These are phyloP conservation scores for Choloepus didactylus DNA, from an alignment of 2,797 vertebrate species.

Conservation along the genomic window DNA sequence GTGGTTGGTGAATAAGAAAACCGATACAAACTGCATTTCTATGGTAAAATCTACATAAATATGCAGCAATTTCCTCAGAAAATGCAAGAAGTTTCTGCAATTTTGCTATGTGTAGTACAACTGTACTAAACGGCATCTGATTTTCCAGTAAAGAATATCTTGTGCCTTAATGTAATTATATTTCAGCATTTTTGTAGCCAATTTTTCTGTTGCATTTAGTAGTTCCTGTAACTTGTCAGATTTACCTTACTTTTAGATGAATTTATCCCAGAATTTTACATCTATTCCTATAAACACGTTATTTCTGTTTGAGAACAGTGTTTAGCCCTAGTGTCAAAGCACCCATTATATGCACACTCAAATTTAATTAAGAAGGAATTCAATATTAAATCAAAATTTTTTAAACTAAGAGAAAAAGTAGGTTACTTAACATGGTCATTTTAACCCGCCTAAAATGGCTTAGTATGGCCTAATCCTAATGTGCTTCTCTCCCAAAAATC, in stretches of 20 bases:
- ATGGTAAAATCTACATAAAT: not conserved
- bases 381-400: not conserved
- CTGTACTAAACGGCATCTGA: not conserved
- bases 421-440: not conserved
- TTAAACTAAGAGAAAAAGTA: not conserved
- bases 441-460: not conserved
- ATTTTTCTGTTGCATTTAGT: not conserved
- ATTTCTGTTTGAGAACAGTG: conserved; percentile 45
- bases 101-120: not conserved
- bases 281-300: not conserved
- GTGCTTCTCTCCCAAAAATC: not conserved
- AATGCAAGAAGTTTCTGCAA: not conserved
- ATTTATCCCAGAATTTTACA: not conserved
- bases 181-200: not conserved
- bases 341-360: not conserved
- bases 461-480: not conserved
- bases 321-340: conserved; percentile 19
- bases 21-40: not conserved
- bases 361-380: conserved; percentile 54
- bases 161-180: not conserved
- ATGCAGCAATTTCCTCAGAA: not conserved
- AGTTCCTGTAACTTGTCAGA: not conserved
- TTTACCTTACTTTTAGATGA: not conserved
- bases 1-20: not conserved
- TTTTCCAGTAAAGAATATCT: not conserved